Conservation (phyloP, 35 echinoderm and acorn worm genomes). For the Hemicentrotus pulcherrimus region DNA sequence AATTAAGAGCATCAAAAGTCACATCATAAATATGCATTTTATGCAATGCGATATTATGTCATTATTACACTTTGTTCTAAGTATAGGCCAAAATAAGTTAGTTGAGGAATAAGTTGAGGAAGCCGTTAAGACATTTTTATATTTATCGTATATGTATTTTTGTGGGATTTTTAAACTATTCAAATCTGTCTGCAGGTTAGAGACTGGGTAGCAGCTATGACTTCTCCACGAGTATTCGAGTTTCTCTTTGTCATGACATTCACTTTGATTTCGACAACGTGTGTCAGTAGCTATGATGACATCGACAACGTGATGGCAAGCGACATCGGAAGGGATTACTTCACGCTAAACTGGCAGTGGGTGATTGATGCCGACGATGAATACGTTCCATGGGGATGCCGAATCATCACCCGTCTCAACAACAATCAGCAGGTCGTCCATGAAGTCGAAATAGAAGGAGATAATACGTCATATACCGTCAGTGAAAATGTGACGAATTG, state of each 20-base stretch:
- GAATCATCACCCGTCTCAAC: not conserved
- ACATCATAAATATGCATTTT: too few species aligned
- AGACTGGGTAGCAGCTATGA: not conserved
- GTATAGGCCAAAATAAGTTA: too few species aligned
- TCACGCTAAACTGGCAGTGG: not conserved
- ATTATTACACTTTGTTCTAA: too few species aligned
- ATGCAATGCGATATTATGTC: too few species aligned
- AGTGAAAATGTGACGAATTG: not conserved
- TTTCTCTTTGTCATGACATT: not conserved
- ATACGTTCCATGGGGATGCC: not conserved
- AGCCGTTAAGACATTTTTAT: too few species aligned
- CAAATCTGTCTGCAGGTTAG: not conserved
- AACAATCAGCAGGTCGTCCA: not conserved
- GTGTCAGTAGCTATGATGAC: not conserved
- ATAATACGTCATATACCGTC: not conserved
- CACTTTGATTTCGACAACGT: not conserved
- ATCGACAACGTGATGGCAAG: not conserved
- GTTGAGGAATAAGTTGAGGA: too few species aligned
- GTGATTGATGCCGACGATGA: not conserved
- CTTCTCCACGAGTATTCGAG: not conserved
- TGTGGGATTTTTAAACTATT: too few species aligned
- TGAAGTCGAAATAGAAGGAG: not conserved
- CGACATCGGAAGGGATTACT: not conserved
- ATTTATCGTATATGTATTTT: too few species aligned
- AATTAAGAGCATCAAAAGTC: too few species aligned